Percentiles rank a stretch among this genome's conserved stretches.
Evolutionary conservation across 1,140 invertebrate species (phyloP).

Genomic region (Drosophila aff.): DNA sequence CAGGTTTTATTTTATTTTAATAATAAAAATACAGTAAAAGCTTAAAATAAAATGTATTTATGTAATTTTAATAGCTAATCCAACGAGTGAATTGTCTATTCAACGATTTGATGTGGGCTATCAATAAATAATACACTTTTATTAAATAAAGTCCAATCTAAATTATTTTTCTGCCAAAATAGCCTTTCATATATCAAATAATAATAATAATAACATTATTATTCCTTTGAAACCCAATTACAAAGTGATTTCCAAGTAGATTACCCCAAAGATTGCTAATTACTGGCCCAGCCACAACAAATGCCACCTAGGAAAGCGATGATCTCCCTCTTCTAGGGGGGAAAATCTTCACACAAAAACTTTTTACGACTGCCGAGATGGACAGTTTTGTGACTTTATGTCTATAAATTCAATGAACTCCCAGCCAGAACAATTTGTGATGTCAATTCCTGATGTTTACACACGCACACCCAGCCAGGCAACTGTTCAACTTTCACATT

Average conservation of each 20-base stretch:
- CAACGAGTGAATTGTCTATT: background rate
- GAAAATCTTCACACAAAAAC: constrained; percentile 22
- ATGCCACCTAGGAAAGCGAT: background rate
- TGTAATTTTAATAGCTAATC: background rate
- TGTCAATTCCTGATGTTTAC: constrained; percentile 63
- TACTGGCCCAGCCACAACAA: background rate
- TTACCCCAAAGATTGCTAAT: background rate
- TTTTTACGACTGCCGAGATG: constrained; percentile 41
- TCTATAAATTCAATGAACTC: constrained; percentile 54
- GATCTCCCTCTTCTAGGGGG: background rate
- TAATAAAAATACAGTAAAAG: background rate
- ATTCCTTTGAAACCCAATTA: background rate
- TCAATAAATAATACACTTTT: background rate
- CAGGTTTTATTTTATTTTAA: no score
- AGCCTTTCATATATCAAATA: background rate
- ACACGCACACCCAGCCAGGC: constrained; percentile 26
- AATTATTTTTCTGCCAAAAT: background rate
- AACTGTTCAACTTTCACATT: constrained; percentile 69
- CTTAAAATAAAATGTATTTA: background rate
- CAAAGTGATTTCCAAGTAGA: background rate
- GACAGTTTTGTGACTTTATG: constrained; percentile 39
- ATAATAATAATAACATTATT: background rate
- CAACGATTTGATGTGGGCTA: background rate
- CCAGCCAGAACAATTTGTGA: constrained; percentile 40
- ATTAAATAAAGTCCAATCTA: background rate